Evolutionary conservation across 2,888 invertebrate species (phyloP).

Genomic region (Parapristionchus giblindavisi): DNA sequence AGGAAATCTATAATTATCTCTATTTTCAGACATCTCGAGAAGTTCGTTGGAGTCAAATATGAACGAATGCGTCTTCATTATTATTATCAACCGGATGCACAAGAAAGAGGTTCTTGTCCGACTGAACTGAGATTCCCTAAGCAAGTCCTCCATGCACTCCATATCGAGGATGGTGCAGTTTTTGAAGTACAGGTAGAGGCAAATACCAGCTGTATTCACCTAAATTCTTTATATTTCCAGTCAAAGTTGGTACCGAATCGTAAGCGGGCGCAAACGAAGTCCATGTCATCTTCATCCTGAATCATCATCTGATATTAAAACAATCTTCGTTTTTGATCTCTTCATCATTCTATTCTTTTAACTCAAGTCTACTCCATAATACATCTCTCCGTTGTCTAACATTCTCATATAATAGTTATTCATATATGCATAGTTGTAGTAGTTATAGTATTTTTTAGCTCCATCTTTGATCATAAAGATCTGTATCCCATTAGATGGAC

Average conservation of each 20-base stretch:
- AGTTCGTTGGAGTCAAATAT: slow-evolving; percentile 50
- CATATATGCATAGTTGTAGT: too few relatives aligned
- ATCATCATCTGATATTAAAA: background rate
- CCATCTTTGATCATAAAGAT: too few relatives aligned
- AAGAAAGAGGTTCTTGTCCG: slow-evolving; percentile 39
- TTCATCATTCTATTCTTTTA: background rate
- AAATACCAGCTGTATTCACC: background rate
- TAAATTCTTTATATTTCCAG: slow-evolving; percentile 2
- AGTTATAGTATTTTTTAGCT: too few relatives aligned
- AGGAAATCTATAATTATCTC: too few relatives aligned
- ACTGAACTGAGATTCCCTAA: slow-evolving; percentile 58
- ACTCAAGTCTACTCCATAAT: background rate
- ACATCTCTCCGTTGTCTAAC: too few relatives aligned
- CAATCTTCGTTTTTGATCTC: slow-evolving; percentile 6
- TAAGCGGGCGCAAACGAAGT: slow-evolving; percentile 30
- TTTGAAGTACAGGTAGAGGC: slow-evolving; percentile 61
- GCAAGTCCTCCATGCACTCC: slow-evolving; percentile 62
- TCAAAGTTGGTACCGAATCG: slow-evolving; percentile 35
- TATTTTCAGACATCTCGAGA: slow-evolving; percentile 64
- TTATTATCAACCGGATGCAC: slow-evolving; percentile 38
- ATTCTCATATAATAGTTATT: too few relatives aligned
- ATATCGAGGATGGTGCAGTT: slow-evolving; percentile 68
- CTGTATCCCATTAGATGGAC: too few relatives aligned
- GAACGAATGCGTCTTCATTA: slow-evolving; percentile 53
- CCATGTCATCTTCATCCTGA: slow-evolving; percentile 10